Percentiles rank a stretch among this genome's conserved stretches.
Evolutionary conservation across 2,113 vertebrate genomes (phyloP).

Genomic region (Pelodiscus sinensis): DNA sequence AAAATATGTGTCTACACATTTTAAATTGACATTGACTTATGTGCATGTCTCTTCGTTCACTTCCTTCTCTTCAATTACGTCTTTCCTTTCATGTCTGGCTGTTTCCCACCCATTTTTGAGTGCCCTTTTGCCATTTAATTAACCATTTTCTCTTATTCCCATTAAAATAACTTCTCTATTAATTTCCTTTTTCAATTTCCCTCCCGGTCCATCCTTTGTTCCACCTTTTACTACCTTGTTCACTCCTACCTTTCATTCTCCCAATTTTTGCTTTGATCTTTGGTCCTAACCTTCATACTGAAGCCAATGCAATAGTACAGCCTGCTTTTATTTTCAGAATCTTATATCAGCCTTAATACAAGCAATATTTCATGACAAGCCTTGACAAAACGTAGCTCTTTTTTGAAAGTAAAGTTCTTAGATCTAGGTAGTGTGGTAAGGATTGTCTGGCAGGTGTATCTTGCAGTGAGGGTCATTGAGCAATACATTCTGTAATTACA

Average conservation of each 20-base stretch:
- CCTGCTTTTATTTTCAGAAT: neutral
- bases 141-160: neutral
- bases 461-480: constrained; percentile 61
- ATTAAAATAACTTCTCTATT: neutral
- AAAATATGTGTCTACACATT: neutral
- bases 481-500: constrained; percentile 79
- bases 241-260: neutral
- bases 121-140: neutral
- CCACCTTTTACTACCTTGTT: neutral
- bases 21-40: neutral
- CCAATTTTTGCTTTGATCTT: neutral
- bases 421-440: neutral
- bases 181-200: neutral
- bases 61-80: neutral
- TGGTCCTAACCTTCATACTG: neutral
- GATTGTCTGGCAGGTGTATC: constrained; percentile 71
- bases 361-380: rapidly evolving
- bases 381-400: constrained; percentile 35
- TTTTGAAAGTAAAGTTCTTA: constrained; percentile 14
- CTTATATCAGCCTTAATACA: neutral
- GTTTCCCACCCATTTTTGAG: neutral
- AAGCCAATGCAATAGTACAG: neutral
- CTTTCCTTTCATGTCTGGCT: neutral
- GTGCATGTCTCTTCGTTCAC: neutral
- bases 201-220: neutral